Evolutionary conservation across 2,113 vertebrate genomes (phyloP).

Genomic region (Tor tambroides): DNA sequence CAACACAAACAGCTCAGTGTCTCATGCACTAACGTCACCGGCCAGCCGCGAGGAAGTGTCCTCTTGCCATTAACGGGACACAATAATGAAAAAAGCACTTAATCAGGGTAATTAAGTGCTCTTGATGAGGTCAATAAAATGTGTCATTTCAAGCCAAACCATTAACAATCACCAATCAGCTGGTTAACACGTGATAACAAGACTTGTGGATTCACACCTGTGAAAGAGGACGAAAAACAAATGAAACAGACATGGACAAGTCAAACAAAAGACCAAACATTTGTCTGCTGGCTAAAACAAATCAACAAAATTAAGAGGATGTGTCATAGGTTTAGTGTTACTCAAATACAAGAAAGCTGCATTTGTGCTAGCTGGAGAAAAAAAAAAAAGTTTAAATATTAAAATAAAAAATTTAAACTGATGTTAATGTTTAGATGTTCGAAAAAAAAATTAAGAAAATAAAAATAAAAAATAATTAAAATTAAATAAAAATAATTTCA

Average conservation of each 20-base stretch:
- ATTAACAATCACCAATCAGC: conserved; percentile 49
- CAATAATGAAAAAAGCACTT: conserved; percentile 31
- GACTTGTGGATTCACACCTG: conserved; percentile 50
- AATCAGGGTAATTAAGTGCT: background rate
- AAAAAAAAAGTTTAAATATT: background rate
- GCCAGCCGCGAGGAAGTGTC: background rate
- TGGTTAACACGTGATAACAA: conserved; percentile 54
- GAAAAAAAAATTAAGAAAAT: background rate
- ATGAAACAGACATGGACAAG: conserved; percentile 12
- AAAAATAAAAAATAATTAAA: background rate
- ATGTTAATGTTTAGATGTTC: background rate
- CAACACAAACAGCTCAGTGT: background rate
- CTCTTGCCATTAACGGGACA: background rate
- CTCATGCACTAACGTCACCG: background rate
- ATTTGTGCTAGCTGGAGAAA: background rate
- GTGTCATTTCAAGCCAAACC: conserved; percentile 55
- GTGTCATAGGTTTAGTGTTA: background rate
- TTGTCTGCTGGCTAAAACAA: conserved; percentile 30
- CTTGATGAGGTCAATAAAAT: conserved; percentile 50
- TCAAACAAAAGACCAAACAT: conserved; percentile 43
- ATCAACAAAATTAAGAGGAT: background rate
- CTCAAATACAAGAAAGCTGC: background rate
- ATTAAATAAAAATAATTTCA: background rate
- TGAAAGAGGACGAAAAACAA: conserved; percentile 38
- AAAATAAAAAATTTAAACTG: background rate